Percentiles rank a stretch among this genome's conserved stretches.
phyloP scores from a whole-genome alignment of 2,888 invertebrate genomes.

The Ichneumoninae sp. region DNA sequence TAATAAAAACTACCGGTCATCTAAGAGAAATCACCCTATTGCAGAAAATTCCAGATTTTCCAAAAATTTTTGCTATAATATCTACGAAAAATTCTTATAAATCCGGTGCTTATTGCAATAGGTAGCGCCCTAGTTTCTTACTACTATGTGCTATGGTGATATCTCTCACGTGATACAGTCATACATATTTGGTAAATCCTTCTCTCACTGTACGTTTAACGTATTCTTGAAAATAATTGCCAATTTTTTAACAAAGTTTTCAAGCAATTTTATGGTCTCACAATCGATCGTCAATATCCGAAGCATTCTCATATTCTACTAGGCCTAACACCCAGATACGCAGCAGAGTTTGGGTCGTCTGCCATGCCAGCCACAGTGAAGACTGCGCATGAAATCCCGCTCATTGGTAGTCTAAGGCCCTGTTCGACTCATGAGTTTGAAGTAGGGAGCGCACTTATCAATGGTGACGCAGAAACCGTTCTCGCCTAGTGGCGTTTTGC shows the following conservation, averaged over 20 bases:
- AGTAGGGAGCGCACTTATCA: not conserved
- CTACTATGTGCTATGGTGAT: no score
- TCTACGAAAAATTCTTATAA: no score
- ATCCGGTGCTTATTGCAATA: no score
- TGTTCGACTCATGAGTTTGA: not conserved
- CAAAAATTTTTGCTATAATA: no score
- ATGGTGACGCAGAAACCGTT: not conserved
- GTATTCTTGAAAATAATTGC: not conserved
- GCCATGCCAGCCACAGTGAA: conserved; percentile 3
- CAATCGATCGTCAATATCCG: not conserved
- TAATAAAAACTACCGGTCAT: no score
- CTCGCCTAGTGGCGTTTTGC: not conserved
- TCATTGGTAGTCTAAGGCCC: not conserved
- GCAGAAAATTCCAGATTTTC: no score
- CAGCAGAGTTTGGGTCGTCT: not conserved
- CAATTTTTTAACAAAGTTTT: not conserved
- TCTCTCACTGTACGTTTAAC: no score
- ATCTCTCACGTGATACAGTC: no score
- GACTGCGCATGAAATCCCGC: not conserved
- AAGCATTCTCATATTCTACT: not conserved
- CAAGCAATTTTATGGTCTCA: not conserved
- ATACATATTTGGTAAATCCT: no score
- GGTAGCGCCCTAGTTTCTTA: no score
- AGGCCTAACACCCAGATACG: not conserved
- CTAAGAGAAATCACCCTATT: no score